phyloP scores from a whole-genome alignment of 2,797 vertebrate genomes.

The Pantherophis vulpinus region DNA sequence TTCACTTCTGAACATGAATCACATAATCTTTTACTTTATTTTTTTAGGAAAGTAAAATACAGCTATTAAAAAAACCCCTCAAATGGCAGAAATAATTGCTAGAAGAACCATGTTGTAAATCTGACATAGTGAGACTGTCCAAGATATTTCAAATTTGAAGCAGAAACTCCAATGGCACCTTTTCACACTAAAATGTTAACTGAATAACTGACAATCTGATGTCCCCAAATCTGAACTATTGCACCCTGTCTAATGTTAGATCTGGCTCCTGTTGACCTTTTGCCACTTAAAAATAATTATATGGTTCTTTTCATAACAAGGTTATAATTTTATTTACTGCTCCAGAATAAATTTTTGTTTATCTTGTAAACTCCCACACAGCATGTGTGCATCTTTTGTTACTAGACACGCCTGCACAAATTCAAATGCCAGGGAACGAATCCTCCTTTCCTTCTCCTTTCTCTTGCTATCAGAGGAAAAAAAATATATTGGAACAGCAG shows the following conservation, averaged over 20 bases:
- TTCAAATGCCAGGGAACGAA: background rate
- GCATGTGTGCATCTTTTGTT: background rate
- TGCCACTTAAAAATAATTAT: background rate
- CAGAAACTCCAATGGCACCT: background rate
- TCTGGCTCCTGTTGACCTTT: background rate
- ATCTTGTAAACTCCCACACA: background rate
- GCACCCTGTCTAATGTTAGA: background rate
- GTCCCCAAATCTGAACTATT: background rate
- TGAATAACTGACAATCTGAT: background rate
- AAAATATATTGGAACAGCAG: constrained; percentile 31
- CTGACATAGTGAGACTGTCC: background rate
- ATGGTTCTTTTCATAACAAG: constrained; percentile 1
- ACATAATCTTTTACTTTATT: background rate
- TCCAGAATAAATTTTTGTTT: background rate
- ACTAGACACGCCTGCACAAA: background rate
- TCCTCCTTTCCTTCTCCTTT: background rate
- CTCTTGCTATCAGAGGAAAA: constrained; percentile 8
- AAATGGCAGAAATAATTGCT: background rate
- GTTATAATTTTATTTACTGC: background rate
- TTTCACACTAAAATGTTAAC: background rate
- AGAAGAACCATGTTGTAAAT: background rate
- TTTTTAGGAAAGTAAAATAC: background rate
- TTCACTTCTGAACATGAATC: constrained; percentile 5
- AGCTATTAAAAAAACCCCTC: background rate
- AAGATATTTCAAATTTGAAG: background rate